phyloP scores from a whole-genome alignment of 2,888 invertebrate genomes.

The Bursaphelenchus okinawaensis region DNA sequence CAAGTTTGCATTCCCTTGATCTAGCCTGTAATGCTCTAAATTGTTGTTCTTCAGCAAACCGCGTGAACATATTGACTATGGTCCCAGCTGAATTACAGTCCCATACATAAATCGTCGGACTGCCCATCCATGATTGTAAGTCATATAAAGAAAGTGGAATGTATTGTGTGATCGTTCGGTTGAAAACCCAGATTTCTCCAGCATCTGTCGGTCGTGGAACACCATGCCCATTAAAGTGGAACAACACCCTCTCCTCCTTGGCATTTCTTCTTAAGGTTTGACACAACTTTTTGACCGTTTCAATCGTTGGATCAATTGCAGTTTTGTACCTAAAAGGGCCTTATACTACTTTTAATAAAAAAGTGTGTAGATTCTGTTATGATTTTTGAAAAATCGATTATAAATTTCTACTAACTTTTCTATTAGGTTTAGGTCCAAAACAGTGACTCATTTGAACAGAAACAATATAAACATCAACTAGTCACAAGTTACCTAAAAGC shows the following conservation, averaged over 20 bases:
- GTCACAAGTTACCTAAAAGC: too few species aligned
- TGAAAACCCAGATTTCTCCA: constrained; percentile 82
- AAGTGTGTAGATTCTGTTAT: too few species aligned
- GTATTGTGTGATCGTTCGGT: constrained; percentile 86
- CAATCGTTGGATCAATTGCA: constrained; percentile 90
- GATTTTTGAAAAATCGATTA: too few species aligned
- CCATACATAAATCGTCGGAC: constrained; percentile 96
- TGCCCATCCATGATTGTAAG: constrained; percentile 97
- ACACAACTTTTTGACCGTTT: constrained; percentile 94
- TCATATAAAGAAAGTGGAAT: constrained; percentile 97
- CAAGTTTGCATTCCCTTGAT: constrained; percentile 8
- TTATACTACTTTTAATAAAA: too few species aligned
- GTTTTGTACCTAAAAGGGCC: constrained; percentile 83
- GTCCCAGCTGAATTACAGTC: constrained; percentile 98
- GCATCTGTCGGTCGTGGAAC: constrained; percentile 95
- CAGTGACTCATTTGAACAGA: too few species aligned
- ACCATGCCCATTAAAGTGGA: constrained; percentile 99
- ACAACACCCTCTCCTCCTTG: constrained; percentile 93
- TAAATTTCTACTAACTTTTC: neutral
- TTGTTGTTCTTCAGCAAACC: constrained; percentile 81
- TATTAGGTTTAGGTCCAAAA: neutral
- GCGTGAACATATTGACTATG: constrained; percentile 73
- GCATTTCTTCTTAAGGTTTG: constrained; percentile 88
- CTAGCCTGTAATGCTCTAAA: neutral
- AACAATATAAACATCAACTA: too few species aligned